Conservation (phyloP, 92 coral and sea anemone genomes). For the Umimayanthus kanabou region DNA sequence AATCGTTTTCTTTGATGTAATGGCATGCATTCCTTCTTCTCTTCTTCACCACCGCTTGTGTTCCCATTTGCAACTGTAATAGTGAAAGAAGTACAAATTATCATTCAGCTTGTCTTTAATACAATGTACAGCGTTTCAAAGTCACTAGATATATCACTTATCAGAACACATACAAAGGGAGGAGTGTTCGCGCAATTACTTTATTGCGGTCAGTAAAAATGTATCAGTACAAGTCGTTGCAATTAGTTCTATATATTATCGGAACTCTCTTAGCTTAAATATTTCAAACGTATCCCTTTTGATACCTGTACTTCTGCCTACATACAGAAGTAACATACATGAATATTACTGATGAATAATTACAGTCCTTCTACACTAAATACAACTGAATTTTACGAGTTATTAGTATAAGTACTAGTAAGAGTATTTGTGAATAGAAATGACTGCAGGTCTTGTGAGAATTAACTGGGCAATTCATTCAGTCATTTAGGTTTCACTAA, state of each 20-base stretch:
- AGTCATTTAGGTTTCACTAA: background rate
- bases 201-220: background rate
- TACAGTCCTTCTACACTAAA: background rate
- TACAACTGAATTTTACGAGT: background rate
- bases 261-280: background rate
- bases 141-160: background rate
- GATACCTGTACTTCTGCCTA: background rate
- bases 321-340: background rate
- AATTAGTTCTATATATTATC: background rate
- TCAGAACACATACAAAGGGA: background rate
- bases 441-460: background rate
- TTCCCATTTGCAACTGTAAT: constrained; percentile 26
- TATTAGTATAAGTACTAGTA: background rate
- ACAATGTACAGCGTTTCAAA: background rate
- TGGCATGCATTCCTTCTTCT: constrained; percentile 23
- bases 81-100: background rate
- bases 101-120: background rate
- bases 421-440: background rate
- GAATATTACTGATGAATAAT: background rate
- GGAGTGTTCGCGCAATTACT: background rate
- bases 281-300: background rate
- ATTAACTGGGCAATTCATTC: background rate
- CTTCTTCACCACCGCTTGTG: constrained; percentile 20
- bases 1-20: constrained; percentile 80
- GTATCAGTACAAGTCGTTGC: background rate